Evolutionary conservation across 2,888 invertebrate species (phyloP).

Genomic region (Trichogramma dendrolimi): DNA sequence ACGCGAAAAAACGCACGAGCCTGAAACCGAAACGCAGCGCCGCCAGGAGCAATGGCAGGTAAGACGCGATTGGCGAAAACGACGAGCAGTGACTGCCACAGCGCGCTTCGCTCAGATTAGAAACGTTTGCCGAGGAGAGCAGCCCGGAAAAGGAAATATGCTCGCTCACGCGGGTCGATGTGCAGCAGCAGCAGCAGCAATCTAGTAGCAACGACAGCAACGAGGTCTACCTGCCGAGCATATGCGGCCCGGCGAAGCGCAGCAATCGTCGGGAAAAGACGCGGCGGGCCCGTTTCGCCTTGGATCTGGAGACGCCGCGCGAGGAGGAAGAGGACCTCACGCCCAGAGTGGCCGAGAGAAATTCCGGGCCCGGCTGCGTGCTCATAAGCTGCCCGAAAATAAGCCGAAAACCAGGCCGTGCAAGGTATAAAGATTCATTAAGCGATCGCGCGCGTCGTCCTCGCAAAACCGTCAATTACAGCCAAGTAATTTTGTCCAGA

Average conservation of each 20-base stretch:
- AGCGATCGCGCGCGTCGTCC: no score
- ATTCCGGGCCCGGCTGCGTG: no score
- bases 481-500: no score
- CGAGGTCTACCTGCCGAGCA: constrained; percentile 7
- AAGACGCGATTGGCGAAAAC: not conserved
- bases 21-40: not conserved
- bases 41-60: not conserved
- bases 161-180: constrained; percentile 20
- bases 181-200: not conserved
- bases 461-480: no score
- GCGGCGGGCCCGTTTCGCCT: no score
- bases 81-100: not conserved
- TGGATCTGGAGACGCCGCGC: constrained; percentile 8
- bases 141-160: constrained; percentile 19
- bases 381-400: no score
- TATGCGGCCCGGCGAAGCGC: not conserved
- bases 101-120: no score
- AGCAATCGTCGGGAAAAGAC: no score
- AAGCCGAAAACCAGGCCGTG: no score
- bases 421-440: no score
- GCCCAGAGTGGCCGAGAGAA: no score
- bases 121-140: not conserved
- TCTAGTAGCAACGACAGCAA: no score
- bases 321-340: not conserved
- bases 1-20: constrained; percentile 10